Evolutionary conservation across 2,888 invertebrate genomes (phyloP).

Genomic region (Amphipoea oculea): DNA sequence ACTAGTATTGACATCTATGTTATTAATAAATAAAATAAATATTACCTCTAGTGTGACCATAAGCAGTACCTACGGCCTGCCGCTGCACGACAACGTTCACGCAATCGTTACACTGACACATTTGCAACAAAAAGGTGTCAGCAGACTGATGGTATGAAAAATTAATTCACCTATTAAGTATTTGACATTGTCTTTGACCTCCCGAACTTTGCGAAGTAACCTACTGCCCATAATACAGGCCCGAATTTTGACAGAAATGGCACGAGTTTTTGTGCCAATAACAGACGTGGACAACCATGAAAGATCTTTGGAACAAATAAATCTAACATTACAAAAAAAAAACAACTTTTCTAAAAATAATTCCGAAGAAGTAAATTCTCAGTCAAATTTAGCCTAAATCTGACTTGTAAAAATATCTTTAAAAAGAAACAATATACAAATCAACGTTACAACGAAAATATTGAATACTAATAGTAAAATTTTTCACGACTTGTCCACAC

Average conservation of each 20-base stretch:
- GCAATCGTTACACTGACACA: neutral
- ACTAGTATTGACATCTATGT: neutral
- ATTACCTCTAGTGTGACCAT: constrained; percentile 60
- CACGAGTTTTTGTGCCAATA: constrained; percentile 18
- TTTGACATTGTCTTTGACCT: neutral
- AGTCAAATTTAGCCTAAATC: constrained; percentile 21
- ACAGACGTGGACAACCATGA: constrained; percentile 41
- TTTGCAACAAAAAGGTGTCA: neutral
- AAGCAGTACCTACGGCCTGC: constrained; percentile 34
- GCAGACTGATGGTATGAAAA: neutral
- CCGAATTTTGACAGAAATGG: constrained; percentile 32
- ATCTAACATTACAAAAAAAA: constrained; percentile 3
- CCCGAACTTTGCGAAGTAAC: neutral
- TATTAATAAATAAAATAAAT: constrained; percentile 23
- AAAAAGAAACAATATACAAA: constrained; percentile 49
- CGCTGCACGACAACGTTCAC: constrained; percentile 1
- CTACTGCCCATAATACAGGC: constrained; percentile 20
- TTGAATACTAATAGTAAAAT: constrained; percentile 39
- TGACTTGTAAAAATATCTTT: constrained; percentile 38
- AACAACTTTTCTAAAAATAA: neutral
- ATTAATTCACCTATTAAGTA: neutral
- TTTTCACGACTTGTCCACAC: constrained; percentile 49
- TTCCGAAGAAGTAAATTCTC: constrained; percentile 24
- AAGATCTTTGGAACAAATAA: constrained; percentile 47
- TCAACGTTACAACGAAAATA: constrained; percentile 27